phyloP scores from a whole-genome alignment of 2,797 vertebrate species.

The Aeoliscus strigatus region DNA sequence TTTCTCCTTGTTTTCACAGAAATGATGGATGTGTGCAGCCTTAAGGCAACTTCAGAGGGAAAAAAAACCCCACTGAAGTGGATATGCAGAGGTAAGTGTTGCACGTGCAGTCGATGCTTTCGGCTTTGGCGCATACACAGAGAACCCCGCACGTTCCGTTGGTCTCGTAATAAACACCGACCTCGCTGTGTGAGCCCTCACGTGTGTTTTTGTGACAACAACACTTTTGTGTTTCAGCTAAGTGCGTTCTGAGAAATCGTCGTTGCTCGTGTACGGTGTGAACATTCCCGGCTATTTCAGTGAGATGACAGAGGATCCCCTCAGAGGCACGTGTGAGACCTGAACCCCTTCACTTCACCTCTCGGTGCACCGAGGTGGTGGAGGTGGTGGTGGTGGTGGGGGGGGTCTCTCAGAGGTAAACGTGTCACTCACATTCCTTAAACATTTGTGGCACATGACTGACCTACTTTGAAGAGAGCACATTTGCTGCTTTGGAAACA shows the following conservation, averaged over 20 bases:
- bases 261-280: conserved; percentile 20
- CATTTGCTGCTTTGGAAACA: neutral
- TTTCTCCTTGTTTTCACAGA: neutral
- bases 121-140: too few species aligned
- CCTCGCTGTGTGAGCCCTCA: too few species aligned
- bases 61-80: too few species aligned
- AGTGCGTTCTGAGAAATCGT: conserved; percentile 24
- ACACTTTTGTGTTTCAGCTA: conserved; percentile 11
- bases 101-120: too few species aligned
- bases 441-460: conserved; percentile 18
- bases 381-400: too few species aligned
- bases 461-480: conserved; percentile 40
- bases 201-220: neutral
- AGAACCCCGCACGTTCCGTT: too few species aligned
- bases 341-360: conserved; percentile 9
- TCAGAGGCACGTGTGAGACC: conserved; percentile 11
- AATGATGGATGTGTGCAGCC: neutral
- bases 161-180: too few species aligned
- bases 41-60: neutral
- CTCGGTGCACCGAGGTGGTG: conserved; percentile 3
- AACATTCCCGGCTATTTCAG: conserved; percentile 34
- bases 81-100: too few species aligned
- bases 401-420: conserved; percentile 17
- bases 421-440: conserved; percentile 25
- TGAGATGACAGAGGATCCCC: conserved; percentile 24